Evolutionary conservation across 2,797 vertebrate species (phyloP).

Genomic region (Nyctibius grandis): DNA sequence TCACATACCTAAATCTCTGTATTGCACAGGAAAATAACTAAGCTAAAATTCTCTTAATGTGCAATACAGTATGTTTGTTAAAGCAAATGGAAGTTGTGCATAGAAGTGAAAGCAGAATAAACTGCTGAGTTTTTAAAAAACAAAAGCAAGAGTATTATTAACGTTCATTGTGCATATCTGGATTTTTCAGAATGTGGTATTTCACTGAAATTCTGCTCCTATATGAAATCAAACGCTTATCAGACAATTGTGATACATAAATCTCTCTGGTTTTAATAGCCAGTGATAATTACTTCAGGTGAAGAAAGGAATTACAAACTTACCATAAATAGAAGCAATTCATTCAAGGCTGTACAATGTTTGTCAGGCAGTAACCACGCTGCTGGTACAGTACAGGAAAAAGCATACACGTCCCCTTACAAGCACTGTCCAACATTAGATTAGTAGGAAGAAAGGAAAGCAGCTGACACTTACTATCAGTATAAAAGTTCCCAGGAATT

Average conservation of each 20-base stretch:
- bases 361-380: constrained; percentile 4
- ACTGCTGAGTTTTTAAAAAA: neutral
- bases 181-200: neutral
- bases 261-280: neutral
- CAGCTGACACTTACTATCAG: constrained; percentile 88
- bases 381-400: constrained; percentile 6
- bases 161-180: neutral
- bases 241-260: neutral
- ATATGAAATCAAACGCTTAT: neutral
- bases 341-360: neutral
- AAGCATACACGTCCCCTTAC: neutral
- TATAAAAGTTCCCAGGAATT: constrained; percentile 92
- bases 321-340: constrained; percentile 11
- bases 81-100: neutral
- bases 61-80: neutral
- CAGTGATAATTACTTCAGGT: neutral
- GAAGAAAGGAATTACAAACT: constrained; percentile 38
- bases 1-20: neutral
- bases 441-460: constrained; percentile 53
- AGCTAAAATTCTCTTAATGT: neutral
- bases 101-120: neutral
- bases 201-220: neutral
- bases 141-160: neutral
- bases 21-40: neutral
- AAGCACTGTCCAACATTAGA: constrained; percentile 35